phyloP scores from a whole-genome alignment of 23 tunicate species.

The Styela plicata region DNA sequence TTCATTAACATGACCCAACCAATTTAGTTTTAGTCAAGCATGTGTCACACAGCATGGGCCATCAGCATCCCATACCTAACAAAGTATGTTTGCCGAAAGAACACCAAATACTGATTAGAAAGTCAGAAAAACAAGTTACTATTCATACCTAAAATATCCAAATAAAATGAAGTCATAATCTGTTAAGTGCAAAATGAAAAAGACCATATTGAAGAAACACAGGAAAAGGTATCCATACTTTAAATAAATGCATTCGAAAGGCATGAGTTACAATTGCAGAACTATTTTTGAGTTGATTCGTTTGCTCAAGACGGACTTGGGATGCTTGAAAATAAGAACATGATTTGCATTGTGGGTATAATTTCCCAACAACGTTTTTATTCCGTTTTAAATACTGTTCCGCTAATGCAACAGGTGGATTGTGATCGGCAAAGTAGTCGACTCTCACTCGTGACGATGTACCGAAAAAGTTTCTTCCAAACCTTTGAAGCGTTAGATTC shows the following conservation, averaged over 20 bases:
- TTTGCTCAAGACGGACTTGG: constrained; percentile 37
- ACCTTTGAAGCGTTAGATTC: not conserved
- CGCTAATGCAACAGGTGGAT: constrained; percentile 67
- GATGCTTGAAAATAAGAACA: constrained; percentile 75
- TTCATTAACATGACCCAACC: too few relatives aligned
- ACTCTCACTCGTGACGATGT: constrained; percentile 3
- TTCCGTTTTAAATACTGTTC: constrained; percentile 6
- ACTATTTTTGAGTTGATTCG: not conserved
- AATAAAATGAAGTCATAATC: not conserved
- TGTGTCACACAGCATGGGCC: too few relatives aligned
- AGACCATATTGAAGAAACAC: constrained; percentile 31
- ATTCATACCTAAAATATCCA: too few relatives aligned
- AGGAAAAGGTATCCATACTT: constrained; percentile 80
- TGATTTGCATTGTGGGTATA: constrained; percentile 71
- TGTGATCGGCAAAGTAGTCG: constrained; percentile 78
- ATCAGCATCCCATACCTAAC: too few relatives aligned
- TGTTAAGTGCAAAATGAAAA: not conserved
- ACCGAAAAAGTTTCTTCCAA: constrained; percentile 25
- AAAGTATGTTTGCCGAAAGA: too few relatives aligned
- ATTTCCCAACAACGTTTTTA: not conserved
- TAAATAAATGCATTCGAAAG: constrained; percentile 41
- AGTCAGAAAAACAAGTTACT: too few relatives aligned
- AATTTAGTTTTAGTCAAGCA: too few relatives aligned
- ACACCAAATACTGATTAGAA: too few relatives aligned
- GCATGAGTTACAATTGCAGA: constrained; percentile 58